A percentile compares a stretch with the other conserved stretches of the same genome.
Evolutionary conservation across 2,797 vertebrate species (phyloP).

Genomic region (Otolemur crassicaudatus): DNA sequence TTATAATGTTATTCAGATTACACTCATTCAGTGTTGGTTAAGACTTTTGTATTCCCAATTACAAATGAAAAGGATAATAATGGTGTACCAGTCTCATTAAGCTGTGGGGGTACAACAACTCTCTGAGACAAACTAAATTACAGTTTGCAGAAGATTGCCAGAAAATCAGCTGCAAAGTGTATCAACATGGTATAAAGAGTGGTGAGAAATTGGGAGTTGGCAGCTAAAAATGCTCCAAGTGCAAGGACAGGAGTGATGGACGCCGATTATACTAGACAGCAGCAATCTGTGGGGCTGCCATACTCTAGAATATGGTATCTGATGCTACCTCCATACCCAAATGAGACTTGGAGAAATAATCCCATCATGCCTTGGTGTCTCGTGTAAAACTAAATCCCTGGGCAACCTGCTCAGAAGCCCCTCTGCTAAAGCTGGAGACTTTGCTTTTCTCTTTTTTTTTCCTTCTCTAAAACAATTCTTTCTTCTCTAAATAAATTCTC

Average conservation of each 20-base stretch:
- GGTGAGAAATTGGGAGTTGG: neutral
- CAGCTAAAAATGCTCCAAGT: neutral
- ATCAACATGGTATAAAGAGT: neutral
- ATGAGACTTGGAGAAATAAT: neutral
- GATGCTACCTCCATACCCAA: neutral
- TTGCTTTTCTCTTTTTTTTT: no score
- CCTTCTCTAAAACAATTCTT: no score
- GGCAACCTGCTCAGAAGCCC: no score
- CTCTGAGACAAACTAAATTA: constrained; percentile 65
- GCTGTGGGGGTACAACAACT: constrained; percentile 62
- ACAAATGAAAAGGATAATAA: constrained; percentile 66
- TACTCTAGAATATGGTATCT: neutral
- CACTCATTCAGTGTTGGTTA: constrained; percentile 64
- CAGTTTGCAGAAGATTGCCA: constrained; percentile 37
- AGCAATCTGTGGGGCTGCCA: neutral
- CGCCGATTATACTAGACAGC: neutral
- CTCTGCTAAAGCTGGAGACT: no score
- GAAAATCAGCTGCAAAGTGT: constrained; percentile 39
- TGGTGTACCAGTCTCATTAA: constrained; percentile 60
- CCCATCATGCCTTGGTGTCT: neutral
- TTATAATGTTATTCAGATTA: constrained; percentile 71
- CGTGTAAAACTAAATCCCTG: neutral
- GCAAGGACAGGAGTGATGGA: neutral
- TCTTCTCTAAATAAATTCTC: no score
- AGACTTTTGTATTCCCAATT: constrained; percentile 71